These are phyloP conservation scores for Leptocoma aspasia DNA, from an alignment of 2,113 vertebrate genomes.

Conservation along the genomic window DNA sequence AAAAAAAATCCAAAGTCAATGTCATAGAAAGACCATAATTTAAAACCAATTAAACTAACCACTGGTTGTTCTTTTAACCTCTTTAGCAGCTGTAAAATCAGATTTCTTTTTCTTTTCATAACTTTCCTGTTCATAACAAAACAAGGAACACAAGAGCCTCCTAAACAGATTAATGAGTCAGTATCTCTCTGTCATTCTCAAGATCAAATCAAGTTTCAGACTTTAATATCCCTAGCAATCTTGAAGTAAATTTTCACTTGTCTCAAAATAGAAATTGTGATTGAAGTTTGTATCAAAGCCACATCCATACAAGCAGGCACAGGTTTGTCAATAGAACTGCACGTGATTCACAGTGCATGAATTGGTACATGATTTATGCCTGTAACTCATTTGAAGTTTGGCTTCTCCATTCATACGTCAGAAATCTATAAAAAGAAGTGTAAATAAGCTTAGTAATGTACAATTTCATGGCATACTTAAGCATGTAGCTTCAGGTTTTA, in stretches of 20 bases:
- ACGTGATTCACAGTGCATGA: not conserved
- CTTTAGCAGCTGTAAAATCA: not conserved
- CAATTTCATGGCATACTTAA: not conserved
- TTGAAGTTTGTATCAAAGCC: not conserved
- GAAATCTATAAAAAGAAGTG: not conserved
- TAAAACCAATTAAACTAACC: not conserved
- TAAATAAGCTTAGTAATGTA: not conserved
- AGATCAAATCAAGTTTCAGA: slow-evolving; percentile 22
- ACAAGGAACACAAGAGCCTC: not conserved
- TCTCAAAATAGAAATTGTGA: not conserved
- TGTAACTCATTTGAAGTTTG: not conserved
- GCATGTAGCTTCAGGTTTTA: not conserved
- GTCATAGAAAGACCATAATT: not conserved
- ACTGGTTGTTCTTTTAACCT: not conserved
- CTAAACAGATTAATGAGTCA: slow-evolving; percentile 26
- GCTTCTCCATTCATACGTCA: not conserved
- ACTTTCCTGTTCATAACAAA: not conserved
- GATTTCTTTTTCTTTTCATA: slow-evolving; percentile 19
- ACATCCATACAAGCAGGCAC: not conserved
- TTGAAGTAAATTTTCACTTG: not conserved
- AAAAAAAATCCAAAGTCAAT: not conserved
- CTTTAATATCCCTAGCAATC: not conserved
- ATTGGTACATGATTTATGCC: not conserved
- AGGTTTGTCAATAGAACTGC: not conserved
- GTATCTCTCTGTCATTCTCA: not conserved